Conservation (phyloP, 1,140 invertebrate genomes). For the Neodiprion pinetum region DNA sequence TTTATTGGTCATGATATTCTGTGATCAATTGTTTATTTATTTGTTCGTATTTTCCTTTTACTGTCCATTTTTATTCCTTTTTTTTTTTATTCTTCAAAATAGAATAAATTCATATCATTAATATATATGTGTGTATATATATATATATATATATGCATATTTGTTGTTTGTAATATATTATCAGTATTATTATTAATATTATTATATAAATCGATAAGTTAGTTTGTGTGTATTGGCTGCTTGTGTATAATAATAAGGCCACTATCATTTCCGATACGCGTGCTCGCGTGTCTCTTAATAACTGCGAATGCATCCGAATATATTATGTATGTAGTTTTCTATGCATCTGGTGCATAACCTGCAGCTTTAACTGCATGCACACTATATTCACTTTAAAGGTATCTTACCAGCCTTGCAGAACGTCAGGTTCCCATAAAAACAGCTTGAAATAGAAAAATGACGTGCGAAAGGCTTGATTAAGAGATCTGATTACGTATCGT, state of each 20-base stretch:
- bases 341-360: too few species aligned
- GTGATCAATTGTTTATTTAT: slow-evolving; percentile 11
- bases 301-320: neutral
- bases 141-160: slow-evolving; percentile 20
- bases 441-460: neutral
- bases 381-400: neutral
- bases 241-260: slow-evolving; percentile 4
- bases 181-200: neutral
- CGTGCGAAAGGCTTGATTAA: neutral
- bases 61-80: slow-evolving; percentile 19
- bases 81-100: slow-evolving; percentile 3
- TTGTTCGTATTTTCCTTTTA: slow-evolving; percentile 32
- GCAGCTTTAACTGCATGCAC: too few species aligned
- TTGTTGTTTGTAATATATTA: slow-evolving; percentile 10
- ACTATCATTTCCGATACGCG: slow-evolving; percentile 1
- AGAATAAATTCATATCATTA: neutral
- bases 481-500: neutral
- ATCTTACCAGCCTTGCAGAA: neutral
- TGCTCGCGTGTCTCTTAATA: neutral
- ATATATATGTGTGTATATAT: neutral
- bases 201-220: slow-evolving; percentile 8
- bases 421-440: neutral
- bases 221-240: slow-evolving; percentile 3
- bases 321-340: neutral
- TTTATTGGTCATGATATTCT: slow-evolving; percentile 44